These are phyloP conservation scores for Oscheius myriophilus DNA, from an alignment of 2,888 invertebrate species.

Conservation along the genomic window DNA sequence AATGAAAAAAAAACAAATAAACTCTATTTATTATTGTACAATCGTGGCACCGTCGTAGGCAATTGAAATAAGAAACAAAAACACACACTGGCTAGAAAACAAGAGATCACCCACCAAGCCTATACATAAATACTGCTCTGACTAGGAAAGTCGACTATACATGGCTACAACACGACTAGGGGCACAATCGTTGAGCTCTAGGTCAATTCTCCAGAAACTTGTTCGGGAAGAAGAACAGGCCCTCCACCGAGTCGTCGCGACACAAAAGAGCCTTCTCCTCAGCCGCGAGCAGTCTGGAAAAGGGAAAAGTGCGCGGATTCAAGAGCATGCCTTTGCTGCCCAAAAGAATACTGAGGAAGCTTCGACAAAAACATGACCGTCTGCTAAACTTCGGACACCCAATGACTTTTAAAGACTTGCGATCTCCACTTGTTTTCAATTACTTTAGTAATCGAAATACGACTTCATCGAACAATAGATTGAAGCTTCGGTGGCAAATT, in stretches of 20 bases:
- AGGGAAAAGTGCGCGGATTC: no score
- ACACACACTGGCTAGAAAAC: slow-evolving; percentile 3
- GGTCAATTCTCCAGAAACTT: slow-evolving; percentile 75
- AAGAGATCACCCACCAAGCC: slow-evolving; percentile 11
- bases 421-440: no score
- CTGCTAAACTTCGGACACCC: no score
- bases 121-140: background rate
- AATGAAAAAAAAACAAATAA: background rate
- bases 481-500: no score
- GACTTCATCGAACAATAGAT: no score
- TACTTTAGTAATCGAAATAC: no score
- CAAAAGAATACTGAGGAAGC: no score
- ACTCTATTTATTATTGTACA: slow-evolving; percentile 4
- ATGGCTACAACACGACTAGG: slow-evolving; percentile 11
- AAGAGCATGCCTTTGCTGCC: no score
- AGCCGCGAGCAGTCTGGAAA: slow-evolving; percentile 80
- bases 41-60: slow-evolving; percentile 23
- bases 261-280: slow-evolving; percentile 88
- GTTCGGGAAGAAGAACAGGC: slow-evolving; percentile 92
- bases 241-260: slow-evolving; percentile 93
- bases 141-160: slow-evolving; percentile 3
- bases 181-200: slow-evolving; percentile 15
- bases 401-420: no score
- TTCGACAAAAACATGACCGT: no score
- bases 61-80: slow-evolving; percentile 9